These are phyloP conservation scores for Tenthredo notha DNA, from an alignment of 2,888 invertebrate species.

Conservation along the genomic window DNA sequence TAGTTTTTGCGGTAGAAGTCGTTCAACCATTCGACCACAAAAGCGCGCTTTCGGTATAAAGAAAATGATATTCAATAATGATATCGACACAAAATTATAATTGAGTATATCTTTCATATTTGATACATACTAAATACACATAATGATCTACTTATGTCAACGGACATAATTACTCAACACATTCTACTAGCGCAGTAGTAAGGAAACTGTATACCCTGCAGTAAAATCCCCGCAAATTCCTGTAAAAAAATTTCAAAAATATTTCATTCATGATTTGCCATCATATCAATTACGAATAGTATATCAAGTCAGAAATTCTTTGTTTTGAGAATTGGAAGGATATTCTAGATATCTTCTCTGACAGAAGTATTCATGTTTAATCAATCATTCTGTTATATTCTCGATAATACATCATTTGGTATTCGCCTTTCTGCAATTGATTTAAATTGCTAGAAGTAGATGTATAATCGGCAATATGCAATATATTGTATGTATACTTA, in stretches of 20 bases:
- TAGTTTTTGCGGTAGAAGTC: no score
- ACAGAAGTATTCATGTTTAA: neutral
- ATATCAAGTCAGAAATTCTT: neutral
- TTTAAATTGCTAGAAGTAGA: neutral
- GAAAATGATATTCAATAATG: neutral
- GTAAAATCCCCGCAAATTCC: constrained; percentile 84
- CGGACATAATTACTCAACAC: constrained; percentile 65
- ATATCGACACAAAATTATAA: neutral
- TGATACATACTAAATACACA: neutral
- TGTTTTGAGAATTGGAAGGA: neutral
- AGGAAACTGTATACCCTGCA: constrained; percentile 86
- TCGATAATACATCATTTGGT: neutral
- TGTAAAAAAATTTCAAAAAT: constrained; percentile 76
- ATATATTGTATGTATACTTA: constrained; percentile 77
- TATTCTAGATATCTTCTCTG: neutral
- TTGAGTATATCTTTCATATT: neutral
- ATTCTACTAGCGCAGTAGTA: constrained; percentile 86
- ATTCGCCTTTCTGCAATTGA: neutral
- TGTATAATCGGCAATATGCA: neutral
- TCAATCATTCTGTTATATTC: neutral
- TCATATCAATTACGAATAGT: neutral
- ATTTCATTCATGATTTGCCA: neutral
- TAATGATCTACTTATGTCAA: neutral
- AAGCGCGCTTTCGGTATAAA: neutral
- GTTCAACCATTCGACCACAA: no score